Base-by-base conservation (phyloP, 1,140 invertebrate species). In the Drosophila sp. region DNA sequence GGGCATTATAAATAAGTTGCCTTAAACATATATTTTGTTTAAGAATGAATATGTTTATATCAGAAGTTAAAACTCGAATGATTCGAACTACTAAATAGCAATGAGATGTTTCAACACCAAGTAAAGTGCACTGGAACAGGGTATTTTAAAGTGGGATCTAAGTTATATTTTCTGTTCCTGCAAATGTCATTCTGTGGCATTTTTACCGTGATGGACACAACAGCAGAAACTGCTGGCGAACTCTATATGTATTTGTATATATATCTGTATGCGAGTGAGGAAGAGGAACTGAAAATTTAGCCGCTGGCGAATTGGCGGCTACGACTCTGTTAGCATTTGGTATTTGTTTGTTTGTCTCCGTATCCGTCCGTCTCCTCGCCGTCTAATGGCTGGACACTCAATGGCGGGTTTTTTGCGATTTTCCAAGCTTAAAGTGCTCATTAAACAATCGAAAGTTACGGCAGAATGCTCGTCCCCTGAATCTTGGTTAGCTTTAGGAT, bases 141-240 rank as follows among this genome's bases (percentile, higher is more conserved):
- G 44, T 50, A 50, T 27, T 1, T 8, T 7, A 25, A 47, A 8
- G 23, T 50, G 3, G 23, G 10, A 23, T 10, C 8, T 27, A 8
- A 3, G 23, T 63, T 33, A 11, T 32, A 50, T 17, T 55, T 23
- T 78, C 35, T 61, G 23, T 44, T 61, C 10, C 35, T 87, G 76
- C 75, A 83, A 89, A 89, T 83, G 84, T 87, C 82, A 82, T 76
- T 86, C 74, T 50, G 44, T 79, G 72, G 72, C 76, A 87, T 87
- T 86, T 17, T 86, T 83, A 87, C 69, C 76, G 76, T 86, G 82
- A 86, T 87, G 82, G 82, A 86, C 82, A 86, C 82, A 86, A 70
- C 72, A 70, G 55, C 50, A 61, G 73, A 47, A 68, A 56, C 66
- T 70, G 73, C 30, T 35, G 3, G 56, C 23, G 5, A 56, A 32